phyloP scores from a whole-genome alignment of 2,113 vertebrate genomes.

The Ahaetulla prasina region DNA sequence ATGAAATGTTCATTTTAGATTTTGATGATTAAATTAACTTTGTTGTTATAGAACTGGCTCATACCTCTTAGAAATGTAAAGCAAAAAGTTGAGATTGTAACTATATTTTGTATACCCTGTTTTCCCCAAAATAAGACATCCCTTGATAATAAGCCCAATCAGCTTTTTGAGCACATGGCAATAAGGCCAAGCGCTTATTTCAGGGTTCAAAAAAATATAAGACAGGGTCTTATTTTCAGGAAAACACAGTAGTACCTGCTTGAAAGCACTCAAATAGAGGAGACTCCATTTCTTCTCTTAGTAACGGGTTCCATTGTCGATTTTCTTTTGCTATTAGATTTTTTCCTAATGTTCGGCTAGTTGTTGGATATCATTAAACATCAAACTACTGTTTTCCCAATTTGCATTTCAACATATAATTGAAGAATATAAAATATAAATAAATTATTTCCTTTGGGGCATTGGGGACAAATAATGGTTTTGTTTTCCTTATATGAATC shows the following conservation, averaged over 20 bases:
- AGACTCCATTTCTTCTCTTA: background rate
- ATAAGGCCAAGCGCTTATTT: too few relatives aligned
- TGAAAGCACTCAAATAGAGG: background rate
- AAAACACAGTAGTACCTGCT: too few relatives aligned
- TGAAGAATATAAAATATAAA: background rate
- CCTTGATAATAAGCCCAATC: too few relatives aligned
- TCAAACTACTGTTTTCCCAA: background rate
- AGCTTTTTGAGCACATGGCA: too few relatives aligned
- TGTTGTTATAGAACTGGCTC: background rate
- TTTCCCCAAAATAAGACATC: too few relatives aligned
- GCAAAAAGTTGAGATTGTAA: background rate
- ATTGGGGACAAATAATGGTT: background rate
- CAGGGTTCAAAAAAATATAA: too few relatives aligned
- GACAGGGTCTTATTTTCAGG: too few relatives aligned
- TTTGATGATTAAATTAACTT: background rate
- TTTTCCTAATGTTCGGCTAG: background rate
- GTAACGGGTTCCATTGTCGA: background rate
- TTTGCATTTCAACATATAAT: background rate
- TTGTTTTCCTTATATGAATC: background rate
- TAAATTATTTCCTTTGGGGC: background rate
- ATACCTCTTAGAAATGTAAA: background rate
- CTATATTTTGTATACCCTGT: background rate
- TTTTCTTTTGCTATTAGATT: background rate
- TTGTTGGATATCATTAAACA: background rate
- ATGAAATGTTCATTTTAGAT: background rate